Evolutionary conservation across 2,797 vertebrate species (phyloP).

Genomic region (Sebastes reedi): DNA sequence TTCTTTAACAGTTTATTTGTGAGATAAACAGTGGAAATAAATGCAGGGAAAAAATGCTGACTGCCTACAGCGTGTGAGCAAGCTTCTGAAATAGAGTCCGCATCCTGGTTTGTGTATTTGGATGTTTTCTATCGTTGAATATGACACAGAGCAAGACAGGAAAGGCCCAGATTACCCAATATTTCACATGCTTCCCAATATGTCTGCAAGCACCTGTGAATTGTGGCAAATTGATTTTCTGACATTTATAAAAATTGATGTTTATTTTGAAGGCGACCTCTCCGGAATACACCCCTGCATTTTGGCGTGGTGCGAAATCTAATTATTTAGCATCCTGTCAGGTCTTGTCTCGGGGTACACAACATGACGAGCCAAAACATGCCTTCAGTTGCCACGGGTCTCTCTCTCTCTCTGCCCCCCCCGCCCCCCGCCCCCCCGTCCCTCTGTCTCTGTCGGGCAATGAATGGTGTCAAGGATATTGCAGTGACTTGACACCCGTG

Average conservation of each 20-base stretch:
- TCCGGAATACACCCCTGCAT: constrained; percentile 32
- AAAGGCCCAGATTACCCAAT: background rate
- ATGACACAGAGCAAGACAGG: background rate
- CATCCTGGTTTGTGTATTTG: constrained; percentile 6
- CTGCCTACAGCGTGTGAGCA: constrained; percentile 12
- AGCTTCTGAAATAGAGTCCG: background rate
- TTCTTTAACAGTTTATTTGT: background rate
- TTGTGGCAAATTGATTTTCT: constrained; percentile 57
- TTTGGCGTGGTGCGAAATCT: constrained; percentile 58
- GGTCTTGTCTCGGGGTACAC: constrained; percentile 42
- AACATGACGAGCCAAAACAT: constrained; percentile 49
- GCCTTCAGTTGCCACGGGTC: constrained; percentile 30
- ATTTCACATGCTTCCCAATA: constrained; percentile 4
- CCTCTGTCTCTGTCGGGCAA: constrained; percentile 20
- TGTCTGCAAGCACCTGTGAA: constrained; percentile 43
- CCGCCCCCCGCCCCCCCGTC: background rate
- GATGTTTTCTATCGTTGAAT: background rate
- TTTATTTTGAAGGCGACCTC: constrained; percentile 42
- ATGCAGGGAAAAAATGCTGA: constrained; percentile 18
- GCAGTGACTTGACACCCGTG: constrained; percentile 53
- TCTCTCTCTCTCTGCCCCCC: background rate
- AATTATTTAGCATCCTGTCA: constrained; percentile 71
- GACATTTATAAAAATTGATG: constrained; percentile 37
- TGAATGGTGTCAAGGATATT: constrained; percentile 63
- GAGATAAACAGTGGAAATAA: constrained; percentile 27